Evolutionary conservation across 2,113 vertebrate species (phyloP).

Genomic region (Cyphomyrus plagiostoma): DNA sequence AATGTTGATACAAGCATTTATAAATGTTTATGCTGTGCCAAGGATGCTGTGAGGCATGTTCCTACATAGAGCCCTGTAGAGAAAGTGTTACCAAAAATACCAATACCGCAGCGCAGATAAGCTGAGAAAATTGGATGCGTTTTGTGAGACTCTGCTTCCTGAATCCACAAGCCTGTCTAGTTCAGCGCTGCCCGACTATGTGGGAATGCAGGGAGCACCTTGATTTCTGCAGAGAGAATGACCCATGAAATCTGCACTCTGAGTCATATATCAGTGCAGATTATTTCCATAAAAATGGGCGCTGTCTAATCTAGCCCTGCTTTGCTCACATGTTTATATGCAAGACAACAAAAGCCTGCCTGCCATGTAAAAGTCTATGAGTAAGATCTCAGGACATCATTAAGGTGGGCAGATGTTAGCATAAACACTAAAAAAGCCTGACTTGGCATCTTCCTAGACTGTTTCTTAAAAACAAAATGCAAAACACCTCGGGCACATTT

Average conservation of each 20-base stretch:
- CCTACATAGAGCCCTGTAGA: neutral
- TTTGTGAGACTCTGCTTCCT: neutral
- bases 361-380: neutral
- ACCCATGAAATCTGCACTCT: neutral
- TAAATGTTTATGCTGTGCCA: neutral
- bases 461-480: neutral
- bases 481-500: neutral
- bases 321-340: neutral
- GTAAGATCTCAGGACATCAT: neutral
- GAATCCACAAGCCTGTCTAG: neutral
- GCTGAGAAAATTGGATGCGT: neutral
- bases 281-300: neutral
- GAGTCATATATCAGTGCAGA: neutral
- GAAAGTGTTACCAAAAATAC: neutral
- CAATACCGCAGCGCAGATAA: neutral
- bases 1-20: conserved; percentile 7
- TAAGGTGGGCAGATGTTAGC: neutral
- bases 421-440: neutral
- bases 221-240: neutral
- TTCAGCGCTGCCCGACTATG: neutral
- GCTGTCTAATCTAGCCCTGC: neutral
- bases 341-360: neutral
- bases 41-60: neutral
- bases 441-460: neutral
- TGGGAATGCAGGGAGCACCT: neutral